Evolutionary conservation across 2,797 vertebrate genomes (phyloP).

Genomic region (Argyrosomus regius): DNA sequence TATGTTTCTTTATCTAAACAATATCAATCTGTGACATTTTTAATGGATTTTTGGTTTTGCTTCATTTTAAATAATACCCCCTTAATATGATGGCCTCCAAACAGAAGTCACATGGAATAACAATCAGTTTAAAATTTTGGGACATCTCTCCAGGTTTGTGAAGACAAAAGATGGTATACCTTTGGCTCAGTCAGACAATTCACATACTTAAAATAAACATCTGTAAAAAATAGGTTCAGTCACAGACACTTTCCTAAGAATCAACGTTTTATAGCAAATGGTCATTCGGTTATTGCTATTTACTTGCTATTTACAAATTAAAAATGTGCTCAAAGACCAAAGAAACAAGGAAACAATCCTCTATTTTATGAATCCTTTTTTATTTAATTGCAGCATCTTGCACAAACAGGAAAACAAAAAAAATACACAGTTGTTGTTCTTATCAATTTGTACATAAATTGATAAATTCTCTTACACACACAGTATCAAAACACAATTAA

Average conservation of each 20-base stretch:
- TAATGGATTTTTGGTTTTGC: not conserved
- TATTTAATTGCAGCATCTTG: constrained; percentile 66
- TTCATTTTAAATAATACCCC: too few relatives aligned
- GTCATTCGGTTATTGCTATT: too few relatives aligned
- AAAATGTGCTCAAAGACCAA: not conserved
- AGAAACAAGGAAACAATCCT: not conserved
- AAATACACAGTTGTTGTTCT: constrained; percentile 72
- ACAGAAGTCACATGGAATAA: not conserved
- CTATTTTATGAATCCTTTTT: constrained; percentile 70
- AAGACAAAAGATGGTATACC: not conserved
- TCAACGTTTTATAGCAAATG: too few relatives aligned
- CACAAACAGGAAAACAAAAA: constrained; percentile 73
- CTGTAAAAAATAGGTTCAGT: not conserved
- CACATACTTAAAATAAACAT: not conserved
- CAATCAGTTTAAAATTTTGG: not conserved
- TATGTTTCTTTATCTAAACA: not conserved
- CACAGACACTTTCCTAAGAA: too few relatives aligned
- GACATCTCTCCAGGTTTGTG: not conserved
- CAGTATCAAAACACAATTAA: constrained; percentile 78
- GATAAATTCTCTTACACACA: constrained; percentile 64
- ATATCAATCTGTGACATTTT: not conserved
- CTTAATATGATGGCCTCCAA: not conserved
- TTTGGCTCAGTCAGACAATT: not conserved
- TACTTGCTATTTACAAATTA: not conserved
- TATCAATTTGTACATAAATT: constrained; percentile 66